Evolutionary conservation across 2,888 invertebrate species (phyloP), one percentile per base, ranked within the genome.

Genomic region (Cistogaster globosa): DNA sequence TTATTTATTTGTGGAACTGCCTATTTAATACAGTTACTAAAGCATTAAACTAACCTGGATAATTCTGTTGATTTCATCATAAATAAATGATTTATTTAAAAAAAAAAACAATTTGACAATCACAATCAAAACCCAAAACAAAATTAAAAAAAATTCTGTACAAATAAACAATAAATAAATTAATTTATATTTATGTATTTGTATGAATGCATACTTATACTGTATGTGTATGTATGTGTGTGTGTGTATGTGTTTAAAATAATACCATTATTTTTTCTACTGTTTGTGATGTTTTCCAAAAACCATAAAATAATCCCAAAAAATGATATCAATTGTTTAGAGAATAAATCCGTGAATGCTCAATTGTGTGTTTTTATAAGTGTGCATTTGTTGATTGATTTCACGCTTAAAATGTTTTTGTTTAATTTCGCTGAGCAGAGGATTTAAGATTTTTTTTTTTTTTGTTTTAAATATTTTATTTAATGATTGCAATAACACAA

Each of bases 31-130:
- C 58, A 74, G 14, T 53, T 62, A 75, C 48, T 82, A 63, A 82
- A 76, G 75, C 69, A 58, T 82, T 63, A 71, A 82, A 71, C 63
- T 63, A 76, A 76, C 48, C 69, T 32, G 32, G 12, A 8, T 71
- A 63, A 63, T 76, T 42, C 36, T 38, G 48, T 22, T 69, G 62
- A 69, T 81, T 81, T 68, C 36, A 69, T 75, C 48, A 58, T 42
- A 80, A 65, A 58, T n/a, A 68, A 58, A 72, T 71, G 55, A 11
- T 68, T 53, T 20, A 55, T 75, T 69, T 26, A 51, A 42, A 51
- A 6, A 42, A n/a, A 57, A 26, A 26, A 26, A 26, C 26, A 65
- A 51, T 11, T 69, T 36, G 2, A 53, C 51, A 68, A 65, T 26
- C 26, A 26, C 1, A 26, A 26, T 53, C 53, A 22, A 74, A 79